Percentiles rank a stretch among this genome's conserved stretches.
Evolutionary conservation across 2,888 invertebrate genomes (phyloP).

Genomic region (Chrysopilus asiliformis): DNA sequence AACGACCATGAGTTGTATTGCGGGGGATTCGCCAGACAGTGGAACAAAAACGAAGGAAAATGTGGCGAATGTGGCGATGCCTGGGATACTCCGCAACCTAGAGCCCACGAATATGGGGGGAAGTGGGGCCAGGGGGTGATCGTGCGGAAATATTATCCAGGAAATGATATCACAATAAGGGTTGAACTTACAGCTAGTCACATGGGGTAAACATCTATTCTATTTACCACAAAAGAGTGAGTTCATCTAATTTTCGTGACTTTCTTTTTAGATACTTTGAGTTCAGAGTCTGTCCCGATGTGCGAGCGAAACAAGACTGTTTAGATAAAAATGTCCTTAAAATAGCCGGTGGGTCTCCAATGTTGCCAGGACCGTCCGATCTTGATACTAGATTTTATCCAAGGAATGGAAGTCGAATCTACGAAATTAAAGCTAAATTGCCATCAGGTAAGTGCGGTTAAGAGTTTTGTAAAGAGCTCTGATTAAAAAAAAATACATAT

Average conservation of each 20-base stretch:
- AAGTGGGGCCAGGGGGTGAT: slow-evolving; percentile 70
- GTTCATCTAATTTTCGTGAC: too few relatives aligned
- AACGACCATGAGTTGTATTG: slow-evolving; percentile 82
- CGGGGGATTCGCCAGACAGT: slow-evolving; percentile 74
- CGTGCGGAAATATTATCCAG: slow-evolving; percentile 61
- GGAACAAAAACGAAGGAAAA: slow-evolving; percentile 66
- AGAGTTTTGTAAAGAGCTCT: too few relatives aligned
- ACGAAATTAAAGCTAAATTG: slow-evolving; percentile 57
- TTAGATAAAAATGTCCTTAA: slow-evolving; percentile 57
- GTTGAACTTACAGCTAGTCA: slow-evolving; percentile 83
- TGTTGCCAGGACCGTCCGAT: slow-evolving; percentile 36
- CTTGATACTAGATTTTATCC: slow-evolving; percentile 54
- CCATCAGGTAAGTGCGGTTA: slow-evolving; percentile 36
- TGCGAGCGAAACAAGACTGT: slow-evolving; percentile 59
- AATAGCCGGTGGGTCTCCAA: slow-evolving; percentile 34
- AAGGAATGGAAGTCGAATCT: slow-evolving; percentile 62
- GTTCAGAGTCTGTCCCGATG: slow-evolving; percentile 66
- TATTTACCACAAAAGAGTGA: too few relatives aligned
- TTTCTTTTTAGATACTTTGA: slow-evolving; percentile 49
- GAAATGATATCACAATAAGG: slow-evolving; percentile 52
- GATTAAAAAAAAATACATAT: too few relatives aligned
- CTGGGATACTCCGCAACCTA: slow-evolving; percentile 56
- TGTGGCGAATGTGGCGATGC: slow-evolving; percentile 81
- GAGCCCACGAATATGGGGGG: slow-evolving; percentile 72
- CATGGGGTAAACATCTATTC: slow-evolving; percentile 46